Percentiles rank a stretch among this genome's conserved stretches.
Conservation (phyloP, 1,140 invertebrate species). For the Saccostrea glomerata region DNA sequence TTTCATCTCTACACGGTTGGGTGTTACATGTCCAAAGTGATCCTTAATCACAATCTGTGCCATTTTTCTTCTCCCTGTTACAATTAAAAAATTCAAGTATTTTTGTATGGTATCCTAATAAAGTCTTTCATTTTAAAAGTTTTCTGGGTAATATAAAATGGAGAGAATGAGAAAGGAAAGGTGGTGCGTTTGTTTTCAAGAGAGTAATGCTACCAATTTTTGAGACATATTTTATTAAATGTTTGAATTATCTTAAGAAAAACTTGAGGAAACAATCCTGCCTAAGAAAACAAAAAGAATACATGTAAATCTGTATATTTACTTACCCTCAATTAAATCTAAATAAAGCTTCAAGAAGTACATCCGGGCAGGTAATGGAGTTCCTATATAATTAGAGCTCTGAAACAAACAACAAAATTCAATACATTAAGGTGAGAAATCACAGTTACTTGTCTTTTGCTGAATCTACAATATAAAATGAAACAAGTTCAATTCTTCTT, state of each 20-base stretch:
- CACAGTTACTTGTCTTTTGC: too few species aligned
- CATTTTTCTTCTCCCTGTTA: slow-evolving; percentile 68
- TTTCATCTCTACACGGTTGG: slow-evolving; percentile 70
- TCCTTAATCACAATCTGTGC: slow-evolving; percentile 75
- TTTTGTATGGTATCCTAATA: too few species aligned
- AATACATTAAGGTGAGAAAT: background rate
- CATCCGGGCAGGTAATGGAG: slow-evolving; percentile 77
- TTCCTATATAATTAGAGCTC: slow-evolving; percentile 81
- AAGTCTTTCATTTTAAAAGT: too few species aligned
- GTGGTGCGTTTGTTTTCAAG: too few species aligned
- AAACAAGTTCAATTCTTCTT: too few species aligned
- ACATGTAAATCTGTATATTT: background rate
- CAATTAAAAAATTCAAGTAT: background rate
- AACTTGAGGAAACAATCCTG: background rate
- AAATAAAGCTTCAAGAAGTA: slow-evolving; percentile 78
- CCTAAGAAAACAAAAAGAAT: background rate
- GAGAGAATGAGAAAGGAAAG: too few species aligned
- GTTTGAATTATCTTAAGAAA: too few species aligned
- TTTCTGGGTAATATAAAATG: too few species aligned
- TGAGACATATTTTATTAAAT: too few species aligned
- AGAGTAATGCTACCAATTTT: too few species aligned
- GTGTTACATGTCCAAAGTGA: slow-evolving; percentile 76
- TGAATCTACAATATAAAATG: too few species aligned
- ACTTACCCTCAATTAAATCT: slow-evolving; percentile 77
- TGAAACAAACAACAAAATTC: slow-evolving; percentile 75